Conservation (phyloP, 2,113 vertebrate genomes). For the Callionymus lyra region DNA sequence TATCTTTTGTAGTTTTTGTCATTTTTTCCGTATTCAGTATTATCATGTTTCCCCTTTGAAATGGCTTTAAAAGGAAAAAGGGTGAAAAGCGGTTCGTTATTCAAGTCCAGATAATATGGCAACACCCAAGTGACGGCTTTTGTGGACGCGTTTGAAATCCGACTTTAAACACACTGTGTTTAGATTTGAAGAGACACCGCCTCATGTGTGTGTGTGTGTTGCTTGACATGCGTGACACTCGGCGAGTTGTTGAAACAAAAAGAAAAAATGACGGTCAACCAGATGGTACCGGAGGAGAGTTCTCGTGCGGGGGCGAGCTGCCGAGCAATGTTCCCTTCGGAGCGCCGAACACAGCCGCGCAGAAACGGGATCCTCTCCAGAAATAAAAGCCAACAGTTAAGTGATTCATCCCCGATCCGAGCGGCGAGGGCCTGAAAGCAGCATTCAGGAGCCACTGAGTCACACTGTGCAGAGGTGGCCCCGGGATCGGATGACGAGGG, state of each 20-base stretch:
- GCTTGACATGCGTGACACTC: too few species aligned
- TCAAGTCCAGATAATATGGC: constrained; percentile 44
- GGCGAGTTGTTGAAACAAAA: too few species aligned
- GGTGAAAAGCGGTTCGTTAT: constrained; percentile 34
- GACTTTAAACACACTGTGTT: too few species aligned
- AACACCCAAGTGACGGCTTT: constrained; percentile 54
- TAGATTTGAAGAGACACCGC: too few species aligned
- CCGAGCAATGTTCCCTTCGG: constrained; percentile 36
- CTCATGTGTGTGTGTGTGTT: not conserved
- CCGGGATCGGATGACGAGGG: constrained; percentile 48
- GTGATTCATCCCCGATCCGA: constrained; percentile 46
- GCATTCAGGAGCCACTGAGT: constrained; percentile 49
- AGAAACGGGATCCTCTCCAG: constrained; percentile 47
- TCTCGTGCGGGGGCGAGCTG: constrained; percentile 32
- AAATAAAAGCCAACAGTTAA: constrained; percentile 47
- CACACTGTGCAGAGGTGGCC: constrained; percentile 38
- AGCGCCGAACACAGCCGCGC: constrained; percentile 20
- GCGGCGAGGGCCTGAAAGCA: constrained; percentile 30
- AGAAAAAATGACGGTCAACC: constrained; percentile 26
- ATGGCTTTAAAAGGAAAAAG: constrained; percentile 39
- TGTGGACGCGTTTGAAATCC: constrained; percentile 23
- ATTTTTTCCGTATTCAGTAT: constrained; percentile 45
- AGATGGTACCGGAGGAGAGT: constrained; percentile 34
- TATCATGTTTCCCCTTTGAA: constrained; percentile 61
- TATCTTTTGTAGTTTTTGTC: constrained; percentile 50